Percentiles rank a stretch among this genome's conserved stretches.
Evolutionary conservation across 2,888 invertebrate species (phyloP).

Genomic region (Hirtodrosophila duncani): DNA sequence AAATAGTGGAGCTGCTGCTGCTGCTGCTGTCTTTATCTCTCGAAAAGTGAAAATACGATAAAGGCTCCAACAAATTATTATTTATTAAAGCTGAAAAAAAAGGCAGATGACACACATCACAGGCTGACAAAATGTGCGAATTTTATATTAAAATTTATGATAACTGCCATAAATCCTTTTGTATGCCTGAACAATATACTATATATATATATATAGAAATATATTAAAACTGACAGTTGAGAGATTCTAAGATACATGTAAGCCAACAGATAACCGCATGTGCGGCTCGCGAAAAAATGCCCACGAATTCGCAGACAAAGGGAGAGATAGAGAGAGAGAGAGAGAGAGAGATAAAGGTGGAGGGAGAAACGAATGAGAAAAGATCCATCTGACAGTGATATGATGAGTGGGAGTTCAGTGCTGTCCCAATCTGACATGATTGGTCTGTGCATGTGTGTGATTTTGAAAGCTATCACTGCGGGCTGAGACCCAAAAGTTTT

Average conservation of each 20-base stretch:
- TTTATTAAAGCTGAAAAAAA: constrained; percentile 47
- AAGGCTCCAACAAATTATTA: constrained; percentile 59
- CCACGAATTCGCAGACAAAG: not conserved
- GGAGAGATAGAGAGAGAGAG: not conserved
- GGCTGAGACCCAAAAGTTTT: too few relatives aligned
- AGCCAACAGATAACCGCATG: constrained; percentile 1
- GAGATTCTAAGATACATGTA: constrained; percentile 39
- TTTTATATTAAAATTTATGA: constrained; percentile 61
- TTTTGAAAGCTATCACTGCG: too few relatives aligned
- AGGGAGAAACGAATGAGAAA: too few relatives aligned
- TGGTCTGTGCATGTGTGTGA: constrained; percentile 56
- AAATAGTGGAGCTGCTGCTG: constrained; percentile 50
- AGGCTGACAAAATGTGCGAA: constrained; percentile 22
- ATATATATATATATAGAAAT: constrained; percentile 1
- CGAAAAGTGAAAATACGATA: constrained; percentile 63
- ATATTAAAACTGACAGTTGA: constrained; percentile 9
- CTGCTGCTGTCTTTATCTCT: too few relatives aligned
- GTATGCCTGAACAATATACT: constrained; percentile 5
- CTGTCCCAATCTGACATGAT: constrained; percentile 63
- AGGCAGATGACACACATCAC: not conserved
- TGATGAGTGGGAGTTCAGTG: too few relatives aligned
- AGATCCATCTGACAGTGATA: too few relatives aligned
- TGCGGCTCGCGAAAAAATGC: not conserved
- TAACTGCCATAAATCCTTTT: constrained; percentile 49
- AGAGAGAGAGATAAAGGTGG: constrained; percentile 12